A percentile compares a stretch with the other conserved stretches of the same genome.
Conservation (phyloP, 2,888 invertebrate genomes). For the Coenonympha arcania region DNA sequence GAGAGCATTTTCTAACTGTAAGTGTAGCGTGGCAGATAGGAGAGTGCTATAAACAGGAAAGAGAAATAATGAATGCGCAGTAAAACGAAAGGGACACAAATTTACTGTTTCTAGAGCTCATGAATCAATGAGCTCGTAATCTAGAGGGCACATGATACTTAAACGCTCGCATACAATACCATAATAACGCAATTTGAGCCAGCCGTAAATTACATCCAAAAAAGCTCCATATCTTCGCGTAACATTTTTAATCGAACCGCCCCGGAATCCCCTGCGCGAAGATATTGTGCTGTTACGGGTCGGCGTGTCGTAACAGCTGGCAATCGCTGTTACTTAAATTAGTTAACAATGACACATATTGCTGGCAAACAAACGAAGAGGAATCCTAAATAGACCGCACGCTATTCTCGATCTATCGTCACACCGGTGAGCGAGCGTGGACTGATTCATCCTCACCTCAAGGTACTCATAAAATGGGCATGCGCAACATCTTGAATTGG, state of each 20-base stretch:
- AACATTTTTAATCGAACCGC: slow-evolving; percentile 39
- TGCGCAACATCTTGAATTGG: slow-evolving; percentile 30
- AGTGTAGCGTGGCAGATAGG: slow-evolving; percentile 9
- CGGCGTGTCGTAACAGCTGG: slow-evolving; percentile 66
- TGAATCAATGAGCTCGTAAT: slow-evolving; percentile 51
- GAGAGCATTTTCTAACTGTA: slow-evolving; percentile 12
- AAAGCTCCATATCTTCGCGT: neutral
- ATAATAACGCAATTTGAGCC: neutral
- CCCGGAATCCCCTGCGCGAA: slow-evolving; percentile 41
- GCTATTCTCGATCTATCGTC: slow-evolving; percentile 66
- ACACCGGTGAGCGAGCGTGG: slow-evolving; percentile 65
- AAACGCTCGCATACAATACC: neutral
- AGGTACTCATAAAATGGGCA: slow-evolving; percentile 50
- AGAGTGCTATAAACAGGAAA: slow-evolving; percentile 14
- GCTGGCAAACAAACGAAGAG: slow-evolving; percentile 72
- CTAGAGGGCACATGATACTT: slow-evolving; percentile 11
- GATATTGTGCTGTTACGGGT: slow-evolving; percentile 40
- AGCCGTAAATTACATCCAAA: neutral
- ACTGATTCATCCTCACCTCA: slow-evolving; percentile 70
- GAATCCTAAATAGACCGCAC: slow-evolving; percentile 68
- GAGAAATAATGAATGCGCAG: slow-evolving; percentile 36
- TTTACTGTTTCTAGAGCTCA: slow-evolving; percentile 44
- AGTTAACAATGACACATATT: slow-evolving; percentile 75
- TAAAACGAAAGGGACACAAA: slow-evolving; percentile 43
- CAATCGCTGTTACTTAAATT: slow-evolving; percentile 71